Conservation (phyloP, 2,888 invertebrate species). For the Lycaena phlaeas region DNA sequence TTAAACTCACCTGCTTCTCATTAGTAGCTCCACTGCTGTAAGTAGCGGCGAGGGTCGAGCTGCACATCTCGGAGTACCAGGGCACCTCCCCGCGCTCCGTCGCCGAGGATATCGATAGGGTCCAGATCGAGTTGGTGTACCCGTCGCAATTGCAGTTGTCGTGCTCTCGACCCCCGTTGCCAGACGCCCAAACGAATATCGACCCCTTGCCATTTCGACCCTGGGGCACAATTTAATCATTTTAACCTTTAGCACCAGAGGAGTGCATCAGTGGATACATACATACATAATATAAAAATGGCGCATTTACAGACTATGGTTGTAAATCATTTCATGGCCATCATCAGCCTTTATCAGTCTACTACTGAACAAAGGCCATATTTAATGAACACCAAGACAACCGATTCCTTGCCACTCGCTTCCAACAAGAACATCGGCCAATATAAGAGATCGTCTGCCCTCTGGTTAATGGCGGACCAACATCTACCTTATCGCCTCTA, state of each 20-base stretch:
- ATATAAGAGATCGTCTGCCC: too few species aligned
- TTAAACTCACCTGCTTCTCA: constrained; percentile 83
- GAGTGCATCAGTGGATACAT: too few species aligned
- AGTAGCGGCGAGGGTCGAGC: constrained; percentile 97
- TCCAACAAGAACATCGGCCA: too few species aligned
- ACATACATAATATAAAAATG: too few species aligned
- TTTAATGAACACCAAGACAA: too few species aligned
- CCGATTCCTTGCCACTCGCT: too few species aligned
- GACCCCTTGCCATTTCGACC: constrained; percentile 95
- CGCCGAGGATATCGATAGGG: constrained; percentile 95
- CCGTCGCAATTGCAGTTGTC: constrained; percentile 99
- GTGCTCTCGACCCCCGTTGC: constrained; percentile 95
- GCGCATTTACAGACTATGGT: too few species aligned
- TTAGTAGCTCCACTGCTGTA: constrained; percentile 96
- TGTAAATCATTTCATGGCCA: too few species aligned
- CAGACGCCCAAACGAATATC: constrained; percentile 99
- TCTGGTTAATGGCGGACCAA: too few species aligned
- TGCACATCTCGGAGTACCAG: constrained; percentile 99
- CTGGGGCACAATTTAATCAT: constrained; percentile 48
- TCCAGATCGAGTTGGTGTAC: constrained; percentile 99
- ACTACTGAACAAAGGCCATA: too few species aligned
- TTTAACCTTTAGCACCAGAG: neutral
- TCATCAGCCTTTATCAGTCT: too few species aligned
- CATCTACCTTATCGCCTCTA: too few species aligned
- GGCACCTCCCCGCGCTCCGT: constrained; percentile 93